phyloP scores from a whole-genome alignment of 2,113 vertebrate genomes.

The Nipponia nippon region DNA sequence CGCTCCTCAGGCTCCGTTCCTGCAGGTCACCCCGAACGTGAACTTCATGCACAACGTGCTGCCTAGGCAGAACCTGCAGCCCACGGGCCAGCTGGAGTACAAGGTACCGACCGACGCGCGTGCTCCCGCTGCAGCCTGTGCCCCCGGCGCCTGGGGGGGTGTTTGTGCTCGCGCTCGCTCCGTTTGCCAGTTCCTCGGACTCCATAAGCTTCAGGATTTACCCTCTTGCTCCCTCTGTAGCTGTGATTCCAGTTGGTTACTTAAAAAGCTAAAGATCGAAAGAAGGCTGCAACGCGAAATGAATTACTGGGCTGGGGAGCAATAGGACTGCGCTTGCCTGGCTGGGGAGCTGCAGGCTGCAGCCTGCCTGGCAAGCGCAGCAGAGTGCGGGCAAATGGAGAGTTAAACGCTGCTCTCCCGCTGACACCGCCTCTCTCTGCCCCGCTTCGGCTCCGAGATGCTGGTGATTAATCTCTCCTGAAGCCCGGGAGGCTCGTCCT shows the following conservation, averaged over 20 bases:
- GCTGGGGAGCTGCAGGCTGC: not conserved
- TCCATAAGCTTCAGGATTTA: not conserved
- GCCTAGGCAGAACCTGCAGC: conserved; percentile 90
- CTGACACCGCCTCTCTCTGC: not conserved
- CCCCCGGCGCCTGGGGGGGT: not conserved
- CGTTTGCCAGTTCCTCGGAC: not conserved
- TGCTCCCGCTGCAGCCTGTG: not conserved
- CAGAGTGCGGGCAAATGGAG: not conserved
- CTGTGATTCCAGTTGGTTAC: not conserved
- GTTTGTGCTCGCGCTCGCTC: not conserved
- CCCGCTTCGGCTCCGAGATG: accelerated
- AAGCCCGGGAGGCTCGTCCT: not conserved
- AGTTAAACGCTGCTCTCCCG: accelerated
- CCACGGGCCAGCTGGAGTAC: conserved; percentile 93
- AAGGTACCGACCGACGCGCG: conserved; percentile 75
- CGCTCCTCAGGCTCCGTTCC: conserved; percentile 86
- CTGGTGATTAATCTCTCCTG: not conserved
- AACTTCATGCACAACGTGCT: conserved; percentile 87
- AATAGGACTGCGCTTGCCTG: not conserved
- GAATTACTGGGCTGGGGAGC: not conserved
- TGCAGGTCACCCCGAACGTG: conserved; percentile 82
- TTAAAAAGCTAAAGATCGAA: not conserved
- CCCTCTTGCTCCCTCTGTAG: not conserved
- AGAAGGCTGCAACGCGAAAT: not conserved
- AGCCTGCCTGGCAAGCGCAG: not conserved